These are phyloP conservation scores for Antheraea mylitta DNA, from an alignment of 1,140 invertebrate genomes.

Conservation along the genomic window DNA sequence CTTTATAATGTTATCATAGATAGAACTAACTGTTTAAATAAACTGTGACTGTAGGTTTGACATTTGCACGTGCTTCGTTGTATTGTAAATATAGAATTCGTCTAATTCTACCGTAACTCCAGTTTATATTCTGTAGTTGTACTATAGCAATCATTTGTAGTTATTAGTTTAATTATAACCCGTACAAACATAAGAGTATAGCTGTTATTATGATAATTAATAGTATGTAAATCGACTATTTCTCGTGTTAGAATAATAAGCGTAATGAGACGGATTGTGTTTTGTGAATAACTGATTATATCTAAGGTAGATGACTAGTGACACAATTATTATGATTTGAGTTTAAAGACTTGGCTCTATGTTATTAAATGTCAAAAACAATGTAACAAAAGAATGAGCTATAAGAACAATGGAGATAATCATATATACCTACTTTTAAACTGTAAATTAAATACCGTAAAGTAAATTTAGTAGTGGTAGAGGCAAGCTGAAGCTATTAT, in stretches of 20 bases:
- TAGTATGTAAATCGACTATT: not conserved
- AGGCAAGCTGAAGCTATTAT: no score
- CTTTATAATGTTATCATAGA: constrained; percentile 2
- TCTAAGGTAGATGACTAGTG: no score
- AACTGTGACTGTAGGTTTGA: not conserved
- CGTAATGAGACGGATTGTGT: not conserved
- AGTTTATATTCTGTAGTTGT: not conserved
- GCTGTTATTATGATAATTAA: not conserved
- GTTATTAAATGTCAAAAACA: no score
- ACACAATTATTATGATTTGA: no score
- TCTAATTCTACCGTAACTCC: not conserved
- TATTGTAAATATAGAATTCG: not conserved
- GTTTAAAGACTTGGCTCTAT: no score
- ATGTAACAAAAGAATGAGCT: no score
- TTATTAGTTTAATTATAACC: not conserved
- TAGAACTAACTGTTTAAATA: no score
- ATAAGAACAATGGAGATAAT: no score
- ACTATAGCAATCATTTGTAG: not conserved
- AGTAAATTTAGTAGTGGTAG: no score
- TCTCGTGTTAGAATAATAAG: not conserved
- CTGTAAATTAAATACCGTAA: no score
- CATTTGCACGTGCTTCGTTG: constrained; percentile 3
- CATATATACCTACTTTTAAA: no score
- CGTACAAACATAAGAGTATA: not conserved
- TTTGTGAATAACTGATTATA: no score